These are phyloP conservation scores for Onchidella celtica DNA, from an alignment of 2,888 invertebrate species.

Conservation along the genomic window DNA sequence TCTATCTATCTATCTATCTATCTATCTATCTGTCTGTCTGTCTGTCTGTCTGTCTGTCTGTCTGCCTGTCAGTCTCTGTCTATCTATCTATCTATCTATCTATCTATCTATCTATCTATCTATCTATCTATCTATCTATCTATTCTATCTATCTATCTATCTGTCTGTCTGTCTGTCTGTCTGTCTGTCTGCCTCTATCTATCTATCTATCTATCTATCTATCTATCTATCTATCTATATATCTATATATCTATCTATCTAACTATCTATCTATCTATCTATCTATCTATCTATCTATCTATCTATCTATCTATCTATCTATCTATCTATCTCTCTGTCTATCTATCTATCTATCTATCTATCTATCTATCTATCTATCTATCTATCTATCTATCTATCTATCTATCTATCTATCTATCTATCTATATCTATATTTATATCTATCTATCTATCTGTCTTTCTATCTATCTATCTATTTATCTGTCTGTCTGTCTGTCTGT, in stretches of 20 bases:
- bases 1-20: too few species aligned
- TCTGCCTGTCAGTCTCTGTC: background rate
- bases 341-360: background rate
- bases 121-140: background rate
- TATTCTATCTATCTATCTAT: background rate
- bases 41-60: background rate
- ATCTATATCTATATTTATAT: too few species aligned
- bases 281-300: background rate
- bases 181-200: background rate
- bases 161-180: background rate
- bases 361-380: background rate
- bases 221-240: background rate
- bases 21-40: background rate
- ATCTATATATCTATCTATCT: background rate
- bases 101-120: background rate
- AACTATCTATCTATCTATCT: background rate
- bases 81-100: background rate
- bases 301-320: background rate
- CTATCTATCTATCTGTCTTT: too few species aligned
- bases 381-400: background rate
- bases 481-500: too few species aligned
- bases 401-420: background rate
- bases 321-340: background rate
- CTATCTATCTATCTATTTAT: too few species aligned
- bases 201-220: background rate